Evolutionary conservation across 2,888 invertebrate species (phyloP).

Genomic region (Xylota segnis): DNA sequence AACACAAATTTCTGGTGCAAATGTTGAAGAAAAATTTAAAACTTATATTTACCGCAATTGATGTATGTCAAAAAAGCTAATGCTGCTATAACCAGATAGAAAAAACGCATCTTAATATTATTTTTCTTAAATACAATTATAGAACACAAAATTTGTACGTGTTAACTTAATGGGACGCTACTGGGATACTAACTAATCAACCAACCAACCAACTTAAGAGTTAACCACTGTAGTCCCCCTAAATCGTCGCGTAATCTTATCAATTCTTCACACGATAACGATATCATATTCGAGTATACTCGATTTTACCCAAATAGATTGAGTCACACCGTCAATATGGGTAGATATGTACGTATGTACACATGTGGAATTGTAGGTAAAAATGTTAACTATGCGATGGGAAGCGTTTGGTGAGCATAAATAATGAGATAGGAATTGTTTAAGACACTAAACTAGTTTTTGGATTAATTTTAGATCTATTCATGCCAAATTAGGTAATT

Average conservation of each 20-base stretch:
- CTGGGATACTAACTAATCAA: constrained; percentile 15
- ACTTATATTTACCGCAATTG: constrained; percentile 80
- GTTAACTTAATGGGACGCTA: constrained; percentile 26
- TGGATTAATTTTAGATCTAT: constrained; percentile 5
- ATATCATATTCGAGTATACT: constrained; percentile 1
- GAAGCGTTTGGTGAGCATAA: constrained; percentile 7
- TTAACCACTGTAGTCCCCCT: constrained; percentile 2
- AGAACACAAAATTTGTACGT: background rate
- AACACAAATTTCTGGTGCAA: background rate
- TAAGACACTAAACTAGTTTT: background rate
- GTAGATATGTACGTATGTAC: no score
- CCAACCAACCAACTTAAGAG: no score
- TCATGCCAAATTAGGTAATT: background rate
- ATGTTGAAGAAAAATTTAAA: no score
- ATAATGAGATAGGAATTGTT: background rate
- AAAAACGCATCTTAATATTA: constrained; percentile 79
- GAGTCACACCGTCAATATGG: constrained; percentile 23
- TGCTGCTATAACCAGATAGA: constrained; percentile 72
- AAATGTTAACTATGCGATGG: background rate
- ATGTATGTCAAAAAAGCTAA: constrained; percentile 80
- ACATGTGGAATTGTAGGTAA: background rate
- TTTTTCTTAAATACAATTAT: constrained; percentile 5
- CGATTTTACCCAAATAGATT: constrained; percentile 46
- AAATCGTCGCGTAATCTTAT: constrained; percentile 54
- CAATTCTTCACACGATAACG: constrained; percentile 41